A percentile compares a stretch with the other conserved stretches of the same genome.
Conservation (phyloP, 2,888 invertebrate species). For the Acanthacorydalis orientalis region DNA sequence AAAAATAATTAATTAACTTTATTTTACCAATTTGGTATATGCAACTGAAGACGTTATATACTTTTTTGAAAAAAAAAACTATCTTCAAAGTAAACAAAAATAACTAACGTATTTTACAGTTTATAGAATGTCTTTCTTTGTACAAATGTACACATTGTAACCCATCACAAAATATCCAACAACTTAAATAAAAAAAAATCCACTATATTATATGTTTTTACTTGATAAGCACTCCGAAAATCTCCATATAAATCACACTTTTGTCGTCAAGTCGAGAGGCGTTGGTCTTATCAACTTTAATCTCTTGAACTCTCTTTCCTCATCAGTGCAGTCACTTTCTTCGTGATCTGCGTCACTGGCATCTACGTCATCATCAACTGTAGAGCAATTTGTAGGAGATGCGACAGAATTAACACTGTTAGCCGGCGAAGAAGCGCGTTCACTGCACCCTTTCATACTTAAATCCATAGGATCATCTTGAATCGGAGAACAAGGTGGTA, state of each 20-base stretch:
- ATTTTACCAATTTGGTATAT: no score
- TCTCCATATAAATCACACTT: constrained; percentile 33
- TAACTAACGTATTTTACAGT: no score
- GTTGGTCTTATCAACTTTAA: constrained; percentile 30
- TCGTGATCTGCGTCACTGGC: constrained; percentile 31
- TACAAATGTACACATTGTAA: not conserved
- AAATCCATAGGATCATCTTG: constrained; percentile 71
- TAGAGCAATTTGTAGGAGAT: constrained; percentile 19
- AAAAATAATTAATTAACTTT: no score
- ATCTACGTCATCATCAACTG: constrained; percentile 28
- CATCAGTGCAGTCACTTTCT: constrained; percentile 23
- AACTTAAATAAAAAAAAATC: not conserved
- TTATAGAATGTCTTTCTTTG: no score
- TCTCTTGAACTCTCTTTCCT: constrained; percentile 31
- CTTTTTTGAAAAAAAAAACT: no score
- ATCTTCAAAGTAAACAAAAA: no score
- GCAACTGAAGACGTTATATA: no score
- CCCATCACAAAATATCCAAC: not conserved
- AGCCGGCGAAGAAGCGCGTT: constrained; percentile 21
- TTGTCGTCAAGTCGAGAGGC: constrained; percentile 50
- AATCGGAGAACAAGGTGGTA: constrained; percentile 19
- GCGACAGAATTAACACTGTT: constrained; percentile 18
- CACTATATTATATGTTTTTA: not conserved
- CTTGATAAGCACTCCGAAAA: not conserved
- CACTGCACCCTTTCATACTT: constrained; percentile 52